Base-by-base conservation (phyloP, 2,797 vertebrate genomes). In the Knipowitschia caucasica region DNA sequence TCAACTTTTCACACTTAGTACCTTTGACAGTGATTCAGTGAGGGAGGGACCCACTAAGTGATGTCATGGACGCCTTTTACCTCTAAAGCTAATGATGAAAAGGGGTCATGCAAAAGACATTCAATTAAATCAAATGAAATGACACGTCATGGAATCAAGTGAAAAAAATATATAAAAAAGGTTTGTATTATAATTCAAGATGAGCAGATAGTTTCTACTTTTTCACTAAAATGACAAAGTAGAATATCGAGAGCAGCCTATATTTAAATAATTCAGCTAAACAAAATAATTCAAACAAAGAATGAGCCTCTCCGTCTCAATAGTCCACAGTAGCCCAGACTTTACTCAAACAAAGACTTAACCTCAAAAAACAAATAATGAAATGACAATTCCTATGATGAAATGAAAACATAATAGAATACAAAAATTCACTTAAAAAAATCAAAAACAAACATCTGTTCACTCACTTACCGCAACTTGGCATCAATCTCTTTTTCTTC, bases 401-500 rank as follows among this genome's bases (percentile, higher is more conserved):
- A 15, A 25, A 25, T 15, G 14, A 7, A 26, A 31, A 33, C 4
- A 21, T 21, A 18, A 18, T 10, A 40, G 10, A 3, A 49, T 7
- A n/a, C 14, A 20, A n/a, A 21, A 23, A 34, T 24, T n/a, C 15
- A 26, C 14, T 7, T 2, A 7, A 20, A 4, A 4, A 14, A 21
- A 14, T 12, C 14, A 21, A 3, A 5, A 2, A 6, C 7, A 6
- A n/a, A 54, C 45, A 59, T 35, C 2, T 62, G 15, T n/a, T 29
- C n/a, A 26, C 14, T 7, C 54, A 62, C 71, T 86, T 53, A 89
- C 88, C 88, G 87, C 56, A 99, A 73, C 52, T 98, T 99, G 64
- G 97, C 97, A 68, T 99, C 97, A 65, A 99, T 99, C 81, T 99
- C 98, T 75, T 99, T 99, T 80, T 99, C 98, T 62, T 99, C 98